These are phyloP conservation scores for Labeo rohita DNA, from an alignment of 2,113 vertebrate genomes.

Conservation along the genomic window DNA sequence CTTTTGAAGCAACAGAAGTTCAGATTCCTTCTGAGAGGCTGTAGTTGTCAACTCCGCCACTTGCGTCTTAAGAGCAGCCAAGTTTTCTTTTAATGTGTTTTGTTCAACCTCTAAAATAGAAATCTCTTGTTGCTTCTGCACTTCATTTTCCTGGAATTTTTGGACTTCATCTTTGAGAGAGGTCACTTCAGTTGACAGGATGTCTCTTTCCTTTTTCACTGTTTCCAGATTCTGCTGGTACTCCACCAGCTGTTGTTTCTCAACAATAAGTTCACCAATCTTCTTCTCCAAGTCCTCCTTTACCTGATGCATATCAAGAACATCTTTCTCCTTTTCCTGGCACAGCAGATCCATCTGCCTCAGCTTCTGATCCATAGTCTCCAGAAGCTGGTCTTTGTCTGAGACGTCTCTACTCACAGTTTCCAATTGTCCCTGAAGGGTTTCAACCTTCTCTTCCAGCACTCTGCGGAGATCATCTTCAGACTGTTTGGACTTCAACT, in stretches of 20 bases:
- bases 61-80: constrained; percentile 40
- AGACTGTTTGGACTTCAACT: not conserved
- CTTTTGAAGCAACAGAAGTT: constrained; percentile 52
- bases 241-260: not conserved
- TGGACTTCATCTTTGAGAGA: constrained; percentile 32
- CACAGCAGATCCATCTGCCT: constrained; percentile 38
- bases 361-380: constrained; percentile 5
- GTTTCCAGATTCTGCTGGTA: constrained; percentile 5
- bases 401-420: too few relatives aligned
- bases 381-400: not conserved
- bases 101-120: constrained; percentile 6
- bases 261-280: constrained; percentile 9
- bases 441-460: constrained; percentile 56
- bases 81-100: constrained; percentile 15
- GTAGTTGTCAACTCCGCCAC: not conserved
- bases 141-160: not conserved
- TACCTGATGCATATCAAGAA: not conserved
- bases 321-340: constrained; percentile 35
- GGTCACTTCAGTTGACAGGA: constrained; percentile 8
- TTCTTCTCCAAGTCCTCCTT: constrained; percentile 43
- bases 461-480: constrained; percentile 71
- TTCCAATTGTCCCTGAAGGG: not conserved
- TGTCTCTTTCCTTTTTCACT: constrained; percentile 28
- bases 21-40: constrained; percentile 21
- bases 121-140: constrained; percentile 19